Evolutionary conservation across 2,888 invertebrate genomes (phyloP).

Genomic region (Lasius platythorax): DNA sequence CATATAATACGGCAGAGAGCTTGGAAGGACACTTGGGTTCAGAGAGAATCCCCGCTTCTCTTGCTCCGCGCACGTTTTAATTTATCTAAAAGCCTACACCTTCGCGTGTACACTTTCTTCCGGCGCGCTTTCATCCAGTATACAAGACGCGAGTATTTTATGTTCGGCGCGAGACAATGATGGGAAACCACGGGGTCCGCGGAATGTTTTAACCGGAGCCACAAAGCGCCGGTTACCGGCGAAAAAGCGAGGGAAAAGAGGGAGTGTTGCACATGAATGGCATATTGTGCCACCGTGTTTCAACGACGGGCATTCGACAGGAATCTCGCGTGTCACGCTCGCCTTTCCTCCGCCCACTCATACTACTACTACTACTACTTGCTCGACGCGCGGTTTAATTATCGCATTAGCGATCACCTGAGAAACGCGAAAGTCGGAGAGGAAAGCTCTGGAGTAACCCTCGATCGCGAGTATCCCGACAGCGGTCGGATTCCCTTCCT

Average conservation of each 20-base stretch:
- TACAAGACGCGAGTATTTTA: constrained; percentile 58
- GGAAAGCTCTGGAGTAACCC: not conserved
- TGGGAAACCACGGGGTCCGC: constrained; percentile 63
- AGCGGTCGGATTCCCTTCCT: not conserved
- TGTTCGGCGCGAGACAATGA: constrained; percentile 63
- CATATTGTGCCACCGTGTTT: constrained; percentile 37
- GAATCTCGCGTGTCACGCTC: constrained; percentile 28
- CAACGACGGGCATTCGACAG: constrained; percentile 22
- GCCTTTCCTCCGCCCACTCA: constrained; percentile 28
- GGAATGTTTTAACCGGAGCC: constrained; percentile 17
- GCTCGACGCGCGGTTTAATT: not conserved
- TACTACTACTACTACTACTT: not conserved
- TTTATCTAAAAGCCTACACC: not conserved
- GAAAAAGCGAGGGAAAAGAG: not conserved
- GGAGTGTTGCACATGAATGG: constrained; percentile 19
- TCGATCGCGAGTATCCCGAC: not conserved
- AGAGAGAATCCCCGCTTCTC: no score
- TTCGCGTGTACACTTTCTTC: constrained; percentile 2
- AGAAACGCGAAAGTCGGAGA: constrained; percentile 25
- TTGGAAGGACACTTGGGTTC: not conserved
- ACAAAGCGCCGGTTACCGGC: constrained; percentile 31
- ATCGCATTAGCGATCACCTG: constrained; percentile 16
- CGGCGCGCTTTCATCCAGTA: constrained; percentile 12
- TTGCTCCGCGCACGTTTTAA: not conserved
- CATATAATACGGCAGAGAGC: no score